These are phyloP conservation scores for Scomberomorus guttatus DNA, from an alignment of 2,797 vertebrate genomes.

Conservation along the genomic window DNA sequence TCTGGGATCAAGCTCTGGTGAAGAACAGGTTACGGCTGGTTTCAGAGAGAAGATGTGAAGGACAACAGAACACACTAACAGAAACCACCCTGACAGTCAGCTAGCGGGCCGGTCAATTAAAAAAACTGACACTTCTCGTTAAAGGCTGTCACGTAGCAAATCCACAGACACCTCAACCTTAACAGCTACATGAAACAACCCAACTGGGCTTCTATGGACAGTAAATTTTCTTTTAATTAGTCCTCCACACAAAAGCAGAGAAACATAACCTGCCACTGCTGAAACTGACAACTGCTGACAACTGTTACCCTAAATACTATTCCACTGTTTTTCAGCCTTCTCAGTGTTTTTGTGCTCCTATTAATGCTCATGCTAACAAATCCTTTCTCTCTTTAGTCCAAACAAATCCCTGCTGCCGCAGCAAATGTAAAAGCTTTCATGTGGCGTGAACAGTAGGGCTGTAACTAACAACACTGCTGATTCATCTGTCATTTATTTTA, in stretches of 20 bases:
- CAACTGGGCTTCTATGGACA: neutral
- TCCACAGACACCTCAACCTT: neutral
- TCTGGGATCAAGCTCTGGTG: constrained; percentile 13
- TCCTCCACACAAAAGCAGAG: neutral
- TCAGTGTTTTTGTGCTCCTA: too few relatives aligned
- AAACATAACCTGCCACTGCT: neutral
- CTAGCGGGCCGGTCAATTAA: neutral
- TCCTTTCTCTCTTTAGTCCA: neutral
- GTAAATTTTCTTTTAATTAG: constrained; percentile 1
- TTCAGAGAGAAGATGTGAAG: constrained; percentile 19
- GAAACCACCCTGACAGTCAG: constrained; percentile 3
- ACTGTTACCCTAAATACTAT: neutral
- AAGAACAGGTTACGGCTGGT: constrained; percentile 2
- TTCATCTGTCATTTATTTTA: too few relatives aligned
- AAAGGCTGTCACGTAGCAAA: constrained; percentile 4
- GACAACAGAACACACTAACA: constrained; percentile 14
- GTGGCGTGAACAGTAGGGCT: neutral
- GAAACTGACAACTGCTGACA: too few relatives aligned
- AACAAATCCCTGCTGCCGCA: neutral
- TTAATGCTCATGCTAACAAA: too few relatives aligned
- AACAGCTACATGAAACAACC: constrained; percentile 2
- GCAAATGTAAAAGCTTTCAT: neutral
- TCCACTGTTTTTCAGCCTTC: neutral
- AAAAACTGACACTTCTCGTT: constrained; percentile 4
- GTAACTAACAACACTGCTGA: too few relatives aligned